Evolutionary conservation across 1,140 invertebrate species (phyloP).

Genomic region (Lepidurus apus): DNA sequence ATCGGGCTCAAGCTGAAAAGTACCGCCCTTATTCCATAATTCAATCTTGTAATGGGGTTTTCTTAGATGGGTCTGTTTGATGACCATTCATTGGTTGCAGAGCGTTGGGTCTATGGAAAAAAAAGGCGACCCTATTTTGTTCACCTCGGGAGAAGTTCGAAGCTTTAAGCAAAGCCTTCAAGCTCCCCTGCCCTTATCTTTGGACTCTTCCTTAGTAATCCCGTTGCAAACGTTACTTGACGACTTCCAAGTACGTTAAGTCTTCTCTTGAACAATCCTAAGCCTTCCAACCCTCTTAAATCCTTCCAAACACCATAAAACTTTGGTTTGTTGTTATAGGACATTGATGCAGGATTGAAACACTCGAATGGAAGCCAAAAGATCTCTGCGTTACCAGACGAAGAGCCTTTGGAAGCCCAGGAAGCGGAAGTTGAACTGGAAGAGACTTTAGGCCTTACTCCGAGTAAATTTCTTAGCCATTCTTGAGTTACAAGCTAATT

Average conservation of each 20-base stretch:
- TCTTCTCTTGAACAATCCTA: neutral
- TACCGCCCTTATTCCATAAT: neutral
- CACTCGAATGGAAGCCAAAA: no score
- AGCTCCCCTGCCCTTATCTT: constrained; percentile 9
- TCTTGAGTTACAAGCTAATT: neutral
- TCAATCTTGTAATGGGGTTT: neutral
- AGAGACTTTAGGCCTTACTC: constrained; percentile 8
- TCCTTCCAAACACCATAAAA: neutral
- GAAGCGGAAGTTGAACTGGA: constrained; percentile 31
- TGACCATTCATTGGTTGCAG: constrained; percentile 28
- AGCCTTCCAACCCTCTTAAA: neutral
- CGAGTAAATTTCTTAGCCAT: neutral
- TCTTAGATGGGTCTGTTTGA: constrained; percentile 27
- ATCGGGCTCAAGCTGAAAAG: constrained; percentile 27
- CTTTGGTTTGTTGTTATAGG: neutral
- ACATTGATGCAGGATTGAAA: constrained; percentile 9
- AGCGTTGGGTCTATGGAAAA: neutral
- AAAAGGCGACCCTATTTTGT: constrained; percentile 28
- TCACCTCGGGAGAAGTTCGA: constrained; percentile 16
- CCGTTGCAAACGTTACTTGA: neutral
- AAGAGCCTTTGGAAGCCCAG: constrained; percentile 20
- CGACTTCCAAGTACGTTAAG: constrained; percentile 14
- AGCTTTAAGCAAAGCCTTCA: neutral
- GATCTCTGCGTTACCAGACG: neutral
- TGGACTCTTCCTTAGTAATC: neutral